Evolutionary conservation across 2,113 vertebrate genomes (phyloP), one percentile per base, ranked within the genome.

Genomic region (Cyphomyrus plagiostoma): DNA sequence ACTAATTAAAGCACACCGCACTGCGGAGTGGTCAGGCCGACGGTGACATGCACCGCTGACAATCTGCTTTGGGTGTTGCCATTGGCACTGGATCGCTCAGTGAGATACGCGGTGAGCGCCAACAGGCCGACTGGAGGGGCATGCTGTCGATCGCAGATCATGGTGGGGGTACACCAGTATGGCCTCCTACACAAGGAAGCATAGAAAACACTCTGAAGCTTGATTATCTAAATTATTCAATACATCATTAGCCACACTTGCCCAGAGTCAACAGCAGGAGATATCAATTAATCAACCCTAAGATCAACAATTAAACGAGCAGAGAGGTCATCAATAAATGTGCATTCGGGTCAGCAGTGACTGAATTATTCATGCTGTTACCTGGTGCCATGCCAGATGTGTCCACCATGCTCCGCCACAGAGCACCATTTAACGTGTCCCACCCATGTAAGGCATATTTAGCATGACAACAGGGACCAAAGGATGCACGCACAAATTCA

Each of bases 301-400:
- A 87, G 83, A 85, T 30, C 46, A 70, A 50, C 70, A 83, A 52
- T 90, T 88, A 88, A 77, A 83, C 3, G 39, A 84, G 82, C 66
- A 23, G 88, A 70, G 77, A 45, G 39, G 48, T 53, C 89, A 89
- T 70, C 39, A 8, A 88, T 87, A 86, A 58, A 86, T 4, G 52
- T 35, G 35, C 88, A 53, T 84, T 86, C 87, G 9, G 89, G 89
- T 87, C 88, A 89, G 83, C 35, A 52, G 77, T n/a, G 3, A 62
- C 90, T 95, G 93, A 94, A 95, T 96, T 94, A 95, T 95, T 96
- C 90, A 95, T 91, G 92, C 90, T 90, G 85, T 94, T 94, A 94
- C 94, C 94, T 91, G 92, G 88, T 91, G 89, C 90, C 88, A 88
- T 90, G 82, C 92, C 92, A 89, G 53, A 92, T 91, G 91, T 89